Evolutionary conservation across 2,797 vertebrate genomes (phyloP).

Genomic region (Syndactyla subalaris): DNA sequence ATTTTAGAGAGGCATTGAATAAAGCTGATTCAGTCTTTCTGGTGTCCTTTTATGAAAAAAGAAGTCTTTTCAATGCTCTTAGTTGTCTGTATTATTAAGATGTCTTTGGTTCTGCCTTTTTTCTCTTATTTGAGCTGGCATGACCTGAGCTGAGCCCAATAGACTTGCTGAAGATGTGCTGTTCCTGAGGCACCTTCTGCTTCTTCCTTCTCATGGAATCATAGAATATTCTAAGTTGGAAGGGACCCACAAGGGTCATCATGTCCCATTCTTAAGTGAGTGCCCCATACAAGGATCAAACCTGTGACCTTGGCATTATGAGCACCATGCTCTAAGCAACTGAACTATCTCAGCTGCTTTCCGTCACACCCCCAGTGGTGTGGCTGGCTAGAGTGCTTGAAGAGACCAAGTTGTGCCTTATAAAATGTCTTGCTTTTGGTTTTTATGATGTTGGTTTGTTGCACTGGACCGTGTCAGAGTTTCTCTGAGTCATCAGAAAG

Average conservation of each 20-base stretch:
- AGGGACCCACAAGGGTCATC: neutral
- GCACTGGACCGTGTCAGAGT: rapidly evolving
- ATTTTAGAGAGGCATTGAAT: neutral
- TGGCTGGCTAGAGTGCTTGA: neutral
- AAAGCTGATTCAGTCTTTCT: neutral
- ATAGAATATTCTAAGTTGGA: neutral
- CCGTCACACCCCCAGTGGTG: rapidly evolving
- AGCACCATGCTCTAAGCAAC: neutral
- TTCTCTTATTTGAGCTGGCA: neutral
- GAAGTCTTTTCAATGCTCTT: neutral
- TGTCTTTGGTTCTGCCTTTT: neutral
- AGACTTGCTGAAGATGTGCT: neutral
- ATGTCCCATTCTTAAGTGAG: neutral
- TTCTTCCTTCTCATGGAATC: neutral
- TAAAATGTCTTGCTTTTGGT: neutral
- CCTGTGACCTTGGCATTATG: neutral
- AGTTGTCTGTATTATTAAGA: neutral
- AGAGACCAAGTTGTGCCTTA: neutral
- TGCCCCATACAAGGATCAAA: neutral
- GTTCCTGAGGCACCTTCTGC: neutral
- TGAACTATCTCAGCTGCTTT: neutral
- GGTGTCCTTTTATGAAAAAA: neutral
- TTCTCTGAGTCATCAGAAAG: neutral
- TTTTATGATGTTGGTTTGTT: neutral
- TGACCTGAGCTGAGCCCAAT: neutral